Evolutionary conservation across 2,888 invertebrate genomes (phyloP).

Genomic region (Margaritifera margaritifera): DNA sequence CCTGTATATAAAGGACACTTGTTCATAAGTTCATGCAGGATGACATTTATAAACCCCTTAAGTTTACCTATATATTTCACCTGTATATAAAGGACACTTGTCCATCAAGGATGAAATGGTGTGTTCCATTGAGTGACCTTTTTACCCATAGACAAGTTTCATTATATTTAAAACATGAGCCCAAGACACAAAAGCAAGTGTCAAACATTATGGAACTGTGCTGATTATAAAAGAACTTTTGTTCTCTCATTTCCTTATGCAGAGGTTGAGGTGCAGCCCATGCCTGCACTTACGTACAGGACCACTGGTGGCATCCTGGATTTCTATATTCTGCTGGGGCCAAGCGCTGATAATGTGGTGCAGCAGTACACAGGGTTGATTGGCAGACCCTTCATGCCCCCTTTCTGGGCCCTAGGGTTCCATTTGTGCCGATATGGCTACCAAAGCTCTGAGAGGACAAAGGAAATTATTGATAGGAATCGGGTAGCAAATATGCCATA

Average conservation of each 20-base stretch:
- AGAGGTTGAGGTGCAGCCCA: conserved; percentile 74
- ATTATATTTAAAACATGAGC: not conserved
- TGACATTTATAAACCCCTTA: no score
- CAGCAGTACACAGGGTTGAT: conserved; percentile 62
- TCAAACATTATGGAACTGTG: no score
- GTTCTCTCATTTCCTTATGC: conserved; percentile 9
- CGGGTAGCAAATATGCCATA: conserved; percentile 54
- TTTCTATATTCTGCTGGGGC: conserved; percentile 84
- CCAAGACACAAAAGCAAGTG: no score
- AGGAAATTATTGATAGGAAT: conserved; percentile 48
- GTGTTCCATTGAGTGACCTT: no score
- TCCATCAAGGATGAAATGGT: no score
- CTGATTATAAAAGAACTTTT: no score
- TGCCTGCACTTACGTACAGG: conserved; percentile 86
- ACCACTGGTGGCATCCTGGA: conserved; percentile 86
- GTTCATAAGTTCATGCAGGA: no score
- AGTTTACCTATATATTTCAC: no score
- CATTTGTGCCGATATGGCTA: conserved; percentile 82
- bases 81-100: no score
- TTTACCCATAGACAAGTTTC: not conserved
- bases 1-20: no score
- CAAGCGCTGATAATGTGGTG: conserved; percentile 78
- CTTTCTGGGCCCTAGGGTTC: conserved; percentile 88
- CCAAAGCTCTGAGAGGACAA: conserved; percentile 40
- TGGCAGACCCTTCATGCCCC: conserved; percentile 62